phyloP scores from a whole-genome alignment of 2,797 vertebrate genomes.

The Peromyscus melanophrys region DNA sequence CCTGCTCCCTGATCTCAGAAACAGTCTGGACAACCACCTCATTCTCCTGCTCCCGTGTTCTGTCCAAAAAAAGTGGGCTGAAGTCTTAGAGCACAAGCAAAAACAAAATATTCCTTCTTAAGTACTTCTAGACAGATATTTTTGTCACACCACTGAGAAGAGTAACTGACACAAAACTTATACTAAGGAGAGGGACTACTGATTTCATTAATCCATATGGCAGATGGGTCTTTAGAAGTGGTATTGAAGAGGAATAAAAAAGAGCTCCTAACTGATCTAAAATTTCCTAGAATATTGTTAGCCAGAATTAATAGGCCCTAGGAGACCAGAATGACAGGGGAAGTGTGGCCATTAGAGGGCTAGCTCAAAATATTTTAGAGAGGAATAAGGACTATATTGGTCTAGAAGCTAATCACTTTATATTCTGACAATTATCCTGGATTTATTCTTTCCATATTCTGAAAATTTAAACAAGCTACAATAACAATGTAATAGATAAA shows the following conservation, averaged over 20 bases:
- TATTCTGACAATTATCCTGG: background rate
- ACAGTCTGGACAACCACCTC: background rate
- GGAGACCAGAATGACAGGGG: no score
- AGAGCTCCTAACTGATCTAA: background rate
- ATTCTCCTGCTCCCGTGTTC: background rate
- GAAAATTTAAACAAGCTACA: background rate
- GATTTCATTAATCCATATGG: background rate
- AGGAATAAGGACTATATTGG: background rate
- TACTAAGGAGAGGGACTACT: background rate
- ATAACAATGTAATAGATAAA: background rate
- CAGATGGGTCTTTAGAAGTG: background rate
- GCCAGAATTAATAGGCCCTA: background rate
- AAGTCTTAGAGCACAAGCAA: background rate
- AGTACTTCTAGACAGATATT: background rate
- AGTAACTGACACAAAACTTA: background rate
- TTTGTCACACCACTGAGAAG: background rate
- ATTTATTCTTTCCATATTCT: background rate
- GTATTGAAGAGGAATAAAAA: background rate
- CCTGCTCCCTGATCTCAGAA: no score
- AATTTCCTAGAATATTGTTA: background rate
- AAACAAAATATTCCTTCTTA: background rate
- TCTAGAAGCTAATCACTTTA: background rate
- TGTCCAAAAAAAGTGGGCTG: background rate
- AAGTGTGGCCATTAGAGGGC: background rate
- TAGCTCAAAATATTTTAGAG: background rate